Percentiles rank a stretch among this genome's conserved stretches.
Conservation (phyloP, 2,888 invertebrate species). For the Hetaerina titia region DNA sequence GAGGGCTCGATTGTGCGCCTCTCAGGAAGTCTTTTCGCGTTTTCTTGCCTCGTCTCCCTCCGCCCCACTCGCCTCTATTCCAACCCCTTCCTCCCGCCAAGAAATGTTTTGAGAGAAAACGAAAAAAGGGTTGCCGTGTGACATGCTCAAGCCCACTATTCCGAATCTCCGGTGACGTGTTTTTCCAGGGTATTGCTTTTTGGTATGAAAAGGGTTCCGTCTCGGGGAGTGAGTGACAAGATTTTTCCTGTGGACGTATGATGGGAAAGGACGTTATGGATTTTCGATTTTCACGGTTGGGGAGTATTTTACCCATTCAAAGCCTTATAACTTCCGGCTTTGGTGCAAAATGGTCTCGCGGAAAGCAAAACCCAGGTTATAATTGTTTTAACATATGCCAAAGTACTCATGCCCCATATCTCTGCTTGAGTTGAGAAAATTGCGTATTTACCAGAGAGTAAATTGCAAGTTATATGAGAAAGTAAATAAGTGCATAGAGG, state of each 20-base stretch:
- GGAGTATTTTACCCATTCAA: background rate
- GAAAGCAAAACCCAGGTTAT: background rate
- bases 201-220: background rate
- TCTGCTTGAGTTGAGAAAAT: no score
- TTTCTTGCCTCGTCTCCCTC: background rate
- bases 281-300: background rate
- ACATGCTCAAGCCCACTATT: slow-evolving; percentile 48
- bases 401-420: no score
- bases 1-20: slow-evolving; percentile 35
- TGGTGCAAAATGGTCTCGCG: background rate
- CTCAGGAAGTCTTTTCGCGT: slow-evolving; percentile 34
- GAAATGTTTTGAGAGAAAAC: slow-evolving; percentile 59
- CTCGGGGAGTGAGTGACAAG: background rate
- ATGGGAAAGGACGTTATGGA: background rate
- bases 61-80: background rate
- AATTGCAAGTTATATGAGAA: no score
- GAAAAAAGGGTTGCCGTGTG: slow-evolving; percentile 40
- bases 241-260: background rate
- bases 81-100: background rate
- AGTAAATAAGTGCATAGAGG: no score
- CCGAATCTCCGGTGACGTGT: slow-evolving; percentile 43
- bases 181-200: slow-evolving; percentile 46
- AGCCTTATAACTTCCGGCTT: background rate
- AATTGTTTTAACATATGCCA: no score
- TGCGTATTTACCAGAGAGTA: no score